Evolutionary conservation across 2,888 invertebrate species (phyloP), one percentile per base, ranked within the genome.

Genomic region (Erebia ligea): DNA sequence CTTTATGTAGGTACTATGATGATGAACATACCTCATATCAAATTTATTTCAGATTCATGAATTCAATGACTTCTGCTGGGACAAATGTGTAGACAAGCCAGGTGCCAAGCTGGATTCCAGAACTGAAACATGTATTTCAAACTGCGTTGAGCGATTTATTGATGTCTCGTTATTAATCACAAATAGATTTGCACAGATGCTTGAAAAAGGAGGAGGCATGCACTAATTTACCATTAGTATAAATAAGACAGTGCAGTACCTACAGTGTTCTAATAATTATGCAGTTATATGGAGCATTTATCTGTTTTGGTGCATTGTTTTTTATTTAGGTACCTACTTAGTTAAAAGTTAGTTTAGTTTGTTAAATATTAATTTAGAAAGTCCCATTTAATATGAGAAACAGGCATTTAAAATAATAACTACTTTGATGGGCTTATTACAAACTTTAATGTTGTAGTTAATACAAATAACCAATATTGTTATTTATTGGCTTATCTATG

Each of bases 11-110:
- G 1, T 34, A 34, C 34, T 34, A 34, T 34, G 34, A 34, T 34
- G 34, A 34, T 34, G 34, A 34, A 34, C 34, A 34, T 34, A 34
- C 34, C 34, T 34, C 34, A 34, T 34, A 34, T 34, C 34, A 34
- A 34, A 6, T 34, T 72, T 68, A n/a, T 94, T 94, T 70, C 85
- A 98, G 98, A 97, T 99, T 75, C 98, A 98, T 81, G 97, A 97
- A 86, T 97, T 99, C 86, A 98, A 97, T 80, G 98, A 98, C 82
- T 95, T 97, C 76, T 99, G 99, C 86, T 99, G 99, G 99, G 98
- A 99, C 19, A 98, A 98, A 86, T 99, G 99, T 85, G 95, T 99
- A 50, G 98, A 98, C 68, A 98, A 98, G 83, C 98, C 98, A 5
- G 95, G 97, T 50, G 95, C 95, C 61, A 98, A 98, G 90, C 87